Evolutionary conservation across 2,113 vertebrate genomes (phyloP), one percentile per base, ranked within the genome.

Genomic region (Melanostigma gelatinosum): DNA sequence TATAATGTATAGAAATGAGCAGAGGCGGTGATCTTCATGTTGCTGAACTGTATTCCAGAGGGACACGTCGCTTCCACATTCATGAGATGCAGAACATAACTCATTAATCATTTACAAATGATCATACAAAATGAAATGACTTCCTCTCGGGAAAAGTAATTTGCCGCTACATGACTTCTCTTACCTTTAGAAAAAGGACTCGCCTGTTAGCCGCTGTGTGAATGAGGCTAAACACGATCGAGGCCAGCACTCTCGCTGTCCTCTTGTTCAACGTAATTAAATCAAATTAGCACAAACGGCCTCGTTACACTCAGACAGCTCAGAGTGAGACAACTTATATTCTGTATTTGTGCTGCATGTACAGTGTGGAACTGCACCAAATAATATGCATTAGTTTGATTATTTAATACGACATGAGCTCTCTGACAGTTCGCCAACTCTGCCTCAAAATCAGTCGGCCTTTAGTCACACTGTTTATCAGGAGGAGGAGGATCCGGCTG

Each of bases 231-330:
- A 74, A 46, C 5, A 16, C 34, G 69, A 60, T 67, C 68, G 2
- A 79, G 13, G 36, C 36, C 58, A 24, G 68, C 10, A 1, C 12
- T 64, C 18, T 8, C 18, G 12, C 18, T 29, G 24, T 61, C 34
- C 60, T 75, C 22, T 34, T 18, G 29, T 42, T 70, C 16, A 4
- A 64, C 46, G 50, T 50, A 70, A 80, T 66, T n/a, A 5, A 66
- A 72, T 79, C n/a, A 27, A 65, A 60, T 69, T 18, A 13, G 42
- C 27, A 18, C 44, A 80, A 40, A 85, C 24, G 2, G 55, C 58
- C 32, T 64, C 0, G 7, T 66, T 67, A 46, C n/a, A 67, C 34
- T 20, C 62, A 48, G 50, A 3, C 70, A 46, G 34, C 40, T 40
- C 0, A 44, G 36, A 78, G 42, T 0, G 36, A 61, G 22, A 10